These are phyloP conservation scores for Mobula birostris DNA, from an alignment of 2,113 vertebrate genomes.

Conservation along the genomic window DNA sequence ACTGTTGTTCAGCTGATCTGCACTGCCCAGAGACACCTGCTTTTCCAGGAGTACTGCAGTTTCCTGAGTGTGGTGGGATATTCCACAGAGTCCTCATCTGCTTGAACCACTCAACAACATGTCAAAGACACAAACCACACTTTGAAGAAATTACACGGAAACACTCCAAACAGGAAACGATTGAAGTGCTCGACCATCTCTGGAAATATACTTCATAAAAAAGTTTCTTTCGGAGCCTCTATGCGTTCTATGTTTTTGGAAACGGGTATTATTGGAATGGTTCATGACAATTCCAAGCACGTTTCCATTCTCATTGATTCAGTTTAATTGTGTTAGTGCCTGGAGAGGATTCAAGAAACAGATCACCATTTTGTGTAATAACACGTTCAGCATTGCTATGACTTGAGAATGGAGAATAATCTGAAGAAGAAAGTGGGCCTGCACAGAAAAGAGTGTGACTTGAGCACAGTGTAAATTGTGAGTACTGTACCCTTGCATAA, in stretches of 20 bases:
- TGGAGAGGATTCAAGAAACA: not conserved
- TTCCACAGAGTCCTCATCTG: not conserved
- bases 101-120: not conserved
- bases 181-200: not conserved
- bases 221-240: not conserved
- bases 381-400: not conserved
- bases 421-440: no score
- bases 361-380: not conserved
- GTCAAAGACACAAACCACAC: conserved; percentile 1
- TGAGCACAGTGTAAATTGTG: not conserved
- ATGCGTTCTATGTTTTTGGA: not conserved
- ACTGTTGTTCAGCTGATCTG: conserved; percentile 16
- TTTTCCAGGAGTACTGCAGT: not conserved
- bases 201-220: conserved; percentile 10
- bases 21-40: conserved; percentile 10
- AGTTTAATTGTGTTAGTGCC: not conserved
- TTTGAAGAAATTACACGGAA: conserved; percentile 20
- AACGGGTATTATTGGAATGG: not conserved
- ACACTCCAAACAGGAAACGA: not conserved
- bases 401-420: not conserved
- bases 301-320: not conserved
- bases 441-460: not conserved
- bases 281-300: not conserved
- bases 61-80: conserved; percentile 17
- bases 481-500: not conserved